phyloP scores from a whole-genome alignment of 2,113 vertebrate genomes.

The Nycticebus coucang region DNA sequence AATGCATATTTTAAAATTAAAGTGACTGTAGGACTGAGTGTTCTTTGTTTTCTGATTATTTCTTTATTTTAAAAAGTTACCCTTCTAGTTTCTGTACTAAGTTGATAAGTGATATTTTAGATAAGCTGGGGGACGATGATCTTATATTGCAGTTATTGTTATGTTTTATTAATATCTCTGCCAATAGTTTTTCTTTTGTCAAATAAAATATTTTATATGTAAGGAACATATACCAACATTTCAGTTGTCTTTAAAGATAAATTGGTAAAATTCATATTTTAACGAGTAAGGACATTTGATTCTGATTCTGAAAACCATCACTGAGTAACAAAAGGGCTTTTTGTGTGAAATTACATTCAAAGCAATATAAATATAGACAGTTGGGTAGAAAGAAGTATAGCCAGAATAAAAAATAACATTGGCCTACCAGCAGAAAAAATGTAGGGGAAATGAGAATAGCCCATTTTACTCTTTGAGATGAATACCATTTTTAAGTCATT shows the following conservation, averaged over 20 bases:
- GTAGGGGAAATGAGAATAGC: neutral
- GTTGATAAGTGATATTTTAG: conserved; percentile 20
- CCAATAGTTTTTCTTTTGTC: neutral
- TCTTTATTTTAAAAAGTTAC: neutral
- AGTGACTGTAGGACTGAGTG: neutral
- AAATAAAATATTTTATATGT: conserved; percentile 32
- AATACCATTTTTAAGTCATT: neutral
- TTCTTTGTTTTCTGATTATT: conserved; percentile 56
- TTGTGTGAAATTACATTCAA: conserved; percentile 42
- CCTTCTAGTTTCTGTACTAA: conserved; percentile 9
- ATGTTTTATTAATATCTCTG: conserved; percentile 27
- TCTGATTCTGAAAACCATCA: conserved; percentile 14
- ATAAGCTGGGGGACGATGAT: neutral
- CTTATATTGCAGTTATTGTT: neutral
- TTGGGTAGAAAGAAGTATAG: neutral
- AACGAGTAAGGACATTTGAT: neutral
- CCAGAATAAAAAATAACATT: conserved; percentile 40
- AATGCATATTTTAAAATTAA: conserved; percentile 45
- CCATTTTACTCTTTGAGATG: neutral
- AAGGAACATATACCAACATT: neutral
- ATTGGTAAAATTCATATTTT: conserved; percentile 31
- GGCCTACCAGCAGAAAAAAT: neutral
- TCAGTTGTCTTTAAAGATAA: conserved; percentile 24
- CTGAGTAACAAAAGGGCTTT: neutral
- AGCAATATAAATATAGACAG: neutral